These are phyloP conservation scores for Rhinatrema bivittatum DNA, from an alignment of 2,797 vertebrate genomes.

Conservation along the genomic window DNA sequence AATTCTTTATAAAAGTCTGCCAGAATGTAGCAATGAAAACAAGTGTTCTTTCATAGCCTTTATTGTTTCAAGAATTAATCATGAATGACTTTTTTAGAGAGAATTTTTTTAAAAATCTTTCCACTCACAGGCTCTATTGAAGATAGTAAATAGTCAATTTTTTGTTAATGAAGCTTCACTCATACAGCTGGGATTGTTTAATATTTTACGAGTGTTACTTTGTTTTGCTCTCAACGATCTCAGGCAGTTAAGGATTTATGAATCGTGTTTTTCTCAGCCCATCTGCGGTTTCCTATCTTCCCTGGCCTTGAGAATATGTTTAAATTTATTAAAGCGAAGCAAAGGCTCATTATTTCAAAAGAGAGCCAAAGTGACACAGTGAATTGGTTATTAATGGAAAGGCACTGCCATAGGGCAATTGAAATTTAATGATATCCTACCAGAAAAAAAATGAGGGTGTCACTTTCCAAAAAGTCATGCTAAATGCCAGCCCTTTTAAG, in stretches of 20 bases:
- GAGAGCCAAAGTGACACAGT: conserved; percentile 94
- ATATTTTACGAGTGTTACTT: conserved; percentile 83
- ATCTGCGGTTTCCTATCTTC: conserved; percentile 95
- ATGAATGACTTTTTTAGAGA: conserved; percentile 44
- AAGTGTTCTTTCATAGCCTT: conserved; percentile 35
- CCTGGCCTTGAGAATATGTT: conserved; percentile 99
- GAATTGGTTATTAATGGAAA: conserved; percentile 99
- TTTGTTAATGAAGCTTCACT: conserved; percentile 76
- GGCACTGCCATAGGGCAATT: conserved; percentile 98
- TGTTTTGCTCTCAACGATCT: conserved; percentile 84
- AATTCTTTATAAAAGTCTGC: conserved; percentile 38
- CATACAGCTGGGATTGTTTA: conserved; percentile 79
- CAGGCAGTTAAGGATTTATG: conserved; percentile 97
- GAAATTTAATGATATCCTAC: conserved; percentile 99
- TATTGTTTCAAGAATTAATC: conserved; percentile 53
- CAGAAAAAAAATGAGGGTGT: conserved; percentile 99
- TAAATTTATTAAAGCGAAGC: conserved; percentile 99
- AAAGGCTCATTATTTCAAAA: conserved; percentile 99
- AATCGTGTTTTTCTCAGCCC: conserved; percentile 93
- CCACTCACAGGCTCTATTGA: conserved; percentile 59
- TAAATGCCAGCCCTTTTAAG: conserved; percentile 99
- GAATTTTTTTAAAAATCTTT: conserved; percentile 59
- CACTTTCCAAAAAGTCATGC: conserved; percentile 99
- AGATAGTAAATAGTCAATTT: conserved; percentile 72
- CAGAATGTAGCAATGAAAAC: conserved; percentile 29